A percentile compares a stretch with the other conserved stretches of the same genome.
Conservation (phyloP, 1,140 invertebrate species). For the Cotesia vestalis region DNA sequence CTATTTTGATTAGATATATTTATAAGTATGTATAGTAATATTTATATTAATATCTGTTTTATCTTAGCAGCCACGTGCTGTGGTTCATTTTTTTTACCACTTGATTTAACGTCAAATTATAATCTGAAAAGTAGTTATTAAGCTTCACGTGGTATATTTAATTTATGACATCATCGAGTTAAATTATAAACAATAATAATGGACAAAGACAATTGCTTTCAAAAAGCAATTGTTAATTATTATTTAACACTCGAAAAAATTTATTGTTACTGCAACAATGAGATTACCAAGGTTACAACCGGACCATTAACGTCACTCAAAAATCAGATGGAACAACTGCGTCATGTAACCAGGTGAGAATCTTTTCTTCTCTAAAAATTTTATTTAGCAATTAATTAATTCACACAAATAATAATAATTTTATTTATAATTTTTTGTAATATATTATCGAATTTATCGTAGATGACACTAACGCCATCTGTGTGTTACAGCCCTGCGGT, state of each 20-base stretch:
- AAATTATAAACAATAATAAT: slow-evolving; percentile 23
- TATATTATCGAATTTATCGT: slow-evolving; percentile 12
- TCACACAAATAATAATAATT: slow-evolving; percentile 14
- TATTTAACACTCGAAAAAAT: slow-evolving; percentile 46
- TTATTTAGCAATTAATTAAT: background rate
- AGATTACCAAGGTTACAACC: slow-evolving; percentile 38
- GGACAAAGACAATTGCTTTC: slow-evolving; percentile 41
- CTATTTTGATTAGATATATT: no score
- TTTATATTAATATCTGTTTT: background rate
- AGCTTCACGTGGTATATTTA: no score
- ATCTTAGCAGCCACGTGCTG: slow-evolving; percentile 2
- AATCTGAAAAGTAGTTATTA: no score
- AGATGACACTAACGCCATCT: no score
- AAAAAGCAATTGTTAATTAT: slow-evolving; percentile 49
- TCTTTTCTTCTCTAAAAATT: slow-evolving; percentile 1
- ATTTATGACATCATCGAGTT: background rate
- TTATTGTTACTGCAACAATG: slow-evolving; percentile 47
- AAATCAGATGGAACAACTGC: slow-evolving; percentile 53
- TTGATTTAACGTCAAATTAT: no score
- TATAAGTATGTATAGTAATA: background rate
- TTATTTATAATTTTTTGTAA: background rate
- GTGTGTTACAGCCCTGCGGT: slow-evolving; percentile 48
- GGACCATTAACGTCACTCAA: slow-evolving; percentile 40
- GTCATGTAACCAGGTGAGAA: slow-evolving; percentile 48
- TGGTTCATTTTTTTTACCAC: background rate